Base-by-base conservation (phyloP, 2,113 vertebrate species). In the crab-eating macaque (Macaca fascicularis) region DNA sequence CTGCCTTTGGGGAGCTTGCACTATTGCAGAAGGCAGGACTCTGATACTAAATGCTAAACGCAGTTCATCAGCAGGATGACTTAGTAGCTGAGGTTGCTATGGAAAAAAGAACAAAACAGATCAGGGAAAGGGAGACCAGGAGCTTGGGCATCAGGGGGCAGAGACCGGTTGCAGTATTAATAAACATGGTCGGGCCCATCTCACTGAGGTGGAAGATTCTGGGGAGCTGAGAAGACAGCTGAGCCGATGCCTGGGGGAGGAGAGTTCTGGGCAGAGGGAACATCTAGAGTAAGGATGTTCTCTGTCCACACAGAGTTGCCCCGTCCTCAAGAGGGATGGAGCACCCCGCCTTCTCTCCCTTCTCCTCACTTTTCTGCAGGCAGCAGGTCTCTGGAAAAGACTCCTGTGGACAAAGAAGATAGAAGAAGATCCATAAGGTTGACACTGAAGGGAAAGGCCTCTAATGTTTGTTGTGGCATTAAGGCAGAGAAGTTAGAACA, bases 111-210 rank as follows among this genome's bases (percentile, higher is more conserved):
- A 75, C 2, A 82, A 57, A 76, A 43, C 8, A 35, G n/a, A n/a
- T 10, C 32, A 85, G 35, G 69, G 43, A 50, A 89, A 23, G 23
- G 23, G 45, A 55, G 23, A 35, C 12, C 45, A 89, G 78, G 45
- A 45, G 50, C 9, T n/a, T 9, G 17, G 1, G 19, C 10, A 32
- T 38, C 5, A 2, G 8, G 2, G 22, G 45, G 40, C 8, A 14
- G 74, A 17, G n/a, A 9, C 43, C 9, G 7, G 74, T 55, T 6
- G 43, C 55, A 12, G 13, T 50, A 6, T 43, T n/a, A 30, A 11
- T 10, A 75, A 52, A 50, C 67, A 25, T 38, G 45, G 72, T 40
- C 22, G 14, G 6, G 4, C 0, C 12, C 3, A 32, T 64, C 64
- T 89, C 16, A 1, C 0, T 10, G 70, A 40, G 2, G 32, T 20